Base-by-base conservation (phyloP, 2,888 invertebrate genomes). In the Fragum sueziense region DNA sequence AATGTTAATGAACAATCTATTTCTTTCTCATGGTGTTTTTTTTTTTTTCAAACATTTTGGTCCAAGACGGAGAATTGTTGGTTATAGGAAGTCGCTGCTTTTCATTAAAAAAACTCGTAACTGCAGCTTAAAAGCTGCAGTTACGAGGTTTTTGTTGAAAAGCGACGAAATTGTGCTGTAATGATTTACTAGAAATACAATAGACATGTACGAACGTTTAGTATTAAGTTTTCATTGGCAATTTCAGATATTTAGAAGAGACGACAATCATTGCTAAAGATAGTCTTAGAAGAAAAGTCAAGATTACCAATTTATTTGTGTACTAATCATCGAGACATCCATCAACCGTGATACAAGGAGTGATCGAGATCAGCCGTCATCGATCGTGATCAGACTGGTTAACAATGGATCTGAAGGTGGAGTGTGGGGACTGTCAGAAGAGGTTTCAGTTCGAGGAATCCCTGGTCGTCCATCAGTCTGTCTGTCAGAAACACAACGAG, bases 391-490 rank as follows among this genome's bases (percentile, higher is more conserved):
- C 52, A 52, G n/a, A 6, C n/a, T n/a, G n/a, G n/a, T n/a, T n/a
- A n/a, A n/a, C n/a, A 17, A 61, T 61, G 61, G 61, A 61, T 7
- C 20, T 33, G 17, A 61, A 61, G 61, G 33, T 33, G 2, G 61
- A 31, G n/a, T 61, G 61, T 61, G 17, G 4, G 33, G 61, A 61
- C n/a, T 61, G 61, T 20, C 14, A 61, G 31, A 61, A 61, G 20
- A 61, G 9, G n/a, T 61, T 61, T 33, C 61, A 61, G 61, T 61
- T 61, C 33, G 61, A 61, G 61, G 61, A 61, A n/a, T 61, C 61
- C 11, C 33, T 61, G 61, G 61, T 61, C 20, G 61, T 61, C 31
- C 61, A 61, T 33, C 61, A 61, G 1, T 33, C 20, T 33, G 61
- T 61, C 61, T 61, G 61, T 33, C 2, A 31, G n/a, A 61, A 61